Percentiles rank a stretch among this genome's conserved stretches.
phyloP scores from a whole-genome alignment of 2,797 vertebrate genomes.

The Cossypha polioptera region DNA sequence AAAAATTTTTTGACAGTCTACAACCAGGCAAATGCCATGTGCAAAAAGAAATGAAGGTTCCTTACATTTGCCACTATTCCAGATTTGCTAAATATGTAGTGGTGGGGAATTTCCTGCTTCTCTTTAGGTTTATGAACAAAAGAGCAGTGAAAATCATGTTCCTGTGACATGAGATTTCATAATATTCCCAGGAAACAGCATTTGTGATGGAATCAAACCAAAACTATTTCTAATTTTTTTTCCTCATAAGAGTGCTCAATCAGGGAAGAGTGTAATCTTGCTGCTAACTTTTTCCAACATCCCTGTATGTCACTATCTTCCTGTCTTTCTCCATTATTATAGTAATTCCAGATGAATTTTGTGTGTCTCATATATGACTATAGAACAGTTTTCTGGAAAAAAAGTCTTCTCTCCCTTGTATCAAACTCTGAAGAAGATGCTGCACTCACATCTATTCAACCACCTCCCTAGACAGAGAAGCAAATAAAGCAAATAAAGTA shows the following conservation, averaged over 20 bases:
- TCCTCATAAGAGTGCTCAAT: background rate
- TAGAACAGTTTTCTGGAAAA: background rate
- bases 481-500: background rate
- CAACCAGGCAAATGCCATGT: background rate
- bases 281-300: background rate
- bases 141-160: background rate
- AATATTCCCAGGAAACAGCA: background rate
- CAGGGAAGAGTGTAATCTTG: background rate
- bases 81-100: background rate
- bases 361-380: background rate
- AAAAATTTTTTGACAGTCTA: background rate
- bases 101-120: accelerated
- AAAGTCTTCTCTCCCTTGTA: background rate
- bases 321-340: background rate
- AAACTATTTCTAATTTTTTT: background rate
- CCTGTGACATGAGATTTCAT: background rate
- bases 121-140: background rate
- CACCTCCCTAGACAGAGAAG: background rate
- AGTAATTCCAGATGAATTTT: background rate
- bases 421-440: background rate
- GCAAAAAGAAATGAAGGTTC: background rate
- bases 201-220: background rate
- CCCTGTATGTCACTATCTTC: background rate
- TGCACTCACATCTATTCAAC: background rate
- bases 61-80: background rate